Conservation (phyloP, 1,140 invertebrate genomes). For the Conus betulinus region DNA sequence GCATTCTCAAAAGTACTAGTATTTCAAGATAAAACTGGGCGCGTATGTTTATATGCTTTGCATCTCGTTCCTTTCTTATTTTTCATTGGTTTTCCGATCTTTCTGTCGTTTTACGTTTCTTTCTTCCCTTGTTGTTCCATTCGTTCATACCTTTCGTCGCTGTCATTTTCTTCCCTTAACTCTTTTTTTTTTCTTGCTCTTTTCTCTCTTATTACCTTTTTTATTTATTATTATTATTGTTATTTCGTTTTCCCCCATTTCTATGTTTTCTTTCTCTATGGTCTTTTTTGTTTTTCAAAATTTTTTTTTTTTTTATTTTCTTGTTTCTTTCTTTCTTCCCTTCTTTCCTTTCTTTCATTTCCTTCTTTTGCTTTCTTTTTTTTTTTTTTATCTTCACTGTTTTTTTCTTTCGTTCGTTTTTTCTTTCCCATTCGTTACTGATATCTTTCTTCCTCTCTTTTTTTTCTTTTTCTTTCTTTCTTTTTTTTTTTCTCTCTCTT, state of each 20-base stretch:
- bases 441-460: too few species aligned
- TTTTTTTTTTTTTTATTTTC: too few species aligned
- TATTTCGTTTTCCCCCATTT: neutral
- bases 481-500: neutral
- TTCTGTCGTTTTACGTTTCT: neutral
- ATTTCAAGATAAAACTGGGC: too few species aligned
- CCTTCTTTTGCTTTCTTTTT: neutral
- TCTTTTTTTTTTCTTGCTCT: too few species aligned
- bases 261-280: too few species aligned
- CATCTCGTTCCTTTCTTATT: too few species aligned
- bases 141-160: neutral
- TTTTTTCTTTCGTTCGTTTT: neutral
- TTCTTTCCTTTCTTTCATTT: too few species aligned
- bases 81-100: neutral
- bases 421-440: neutral
- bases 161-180: neutral
- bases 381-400: neutral
- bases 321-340: too few species aligned
- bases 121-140: neutral
- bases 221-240: neutral
- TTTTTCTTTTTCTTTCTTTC: neutral
- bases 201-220: neutral
- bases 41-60: too few species aligned
- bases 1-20: too few species aligned
- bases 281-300: too few species aligned